Evolutionary conservation across 2,888 invertebrate species (phyloP), one percentile per base, ranked within the genome.

Genomic region (Hypolimnas misippus): DNA sequence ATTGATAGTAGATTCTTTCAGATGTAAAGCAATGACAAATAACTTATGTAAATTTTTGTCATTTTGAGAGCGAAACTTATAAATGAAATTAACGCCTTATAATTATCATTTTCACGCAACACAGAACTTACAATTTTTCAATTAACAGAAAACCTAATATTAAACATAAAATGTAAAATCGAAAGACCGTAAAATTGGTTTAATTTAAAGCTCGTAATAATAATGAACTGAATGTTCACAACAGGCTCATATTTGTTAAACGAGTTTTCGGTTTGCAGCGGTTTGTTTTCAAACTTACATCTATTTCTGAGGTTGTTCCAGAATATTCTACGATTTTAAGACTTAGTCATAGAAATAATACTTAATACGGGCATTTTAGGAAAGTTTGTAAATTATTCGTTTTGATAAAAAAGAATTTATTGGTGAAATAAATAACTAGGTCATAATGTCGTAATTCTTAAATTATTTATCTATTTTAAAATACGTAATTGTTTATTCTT

Each of bases 201-300:
- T n/a, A 35, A 12, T 40, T 14, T 25, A 25, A 53, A 19, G 25
- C 21, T 40, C n/a, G n/a, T 40, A 53, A 53, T 3, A 21, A 14
- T 49, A n/a, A 49, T 49, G 10, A 49, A 49, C 14, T 35, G 46
- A 44, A 44, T 57, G 52, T 49, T 44, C 29, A 57, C 17, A 62
- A 35, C 40, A 38, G 31, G 29, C 44, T 62, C 52, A 35, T 57
- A 53, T 53, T 52, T 38, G 38, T 49, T 46, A 57, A 57, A 62
- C 17, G 50, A 38, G n/a, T 53, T 38, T 25, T 29, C 21, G n/a
- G 40, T 19, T 52, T 16, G 42, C 62, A 33, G 33, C 33, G 33
- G 40, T 57, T 38, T 62, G 53, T 62, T 62, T 53, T 38, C 40
- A 53, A 57, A 57, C 46, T 55, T 35, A 44, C 21, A 16, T 57